Conservation (phyloP, 2,888 invertebrate genomes). For the Cataglyphis rosenhaueri region DNA sequence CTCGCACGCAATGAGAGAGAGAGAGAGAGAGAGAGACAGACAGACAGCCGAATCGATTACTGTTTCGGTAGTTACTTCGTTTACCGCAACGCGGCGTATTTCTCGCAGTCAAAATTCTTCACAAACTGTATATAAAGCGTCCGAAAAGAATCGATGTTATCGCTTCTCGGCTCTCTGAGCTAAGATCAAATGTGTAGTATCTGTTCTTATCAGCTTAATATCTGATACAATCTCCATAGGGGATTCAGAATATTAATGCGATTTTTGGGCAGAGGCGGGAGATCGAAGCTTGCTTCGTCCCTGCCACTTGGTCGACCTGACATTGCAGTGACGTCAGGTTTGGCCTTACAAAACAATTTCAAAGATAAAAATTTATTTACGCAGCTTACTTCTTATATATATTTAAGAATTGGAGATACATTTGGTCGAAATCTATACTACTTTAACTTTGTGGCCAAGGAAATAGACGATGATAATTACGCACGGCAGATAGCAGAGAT, state of each 20-base stretch:
- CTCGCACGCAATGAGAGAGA: neutral
- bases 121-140: neutral
- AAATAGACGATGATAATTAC: too few relatives aligned
- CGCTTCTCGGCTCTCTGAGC: slow-evolving; percentile 49
- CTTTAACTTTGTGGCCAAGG: too few relatives aligned
- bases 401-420: neutral
- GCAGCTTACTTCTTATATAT: neutral
- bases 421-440: neutral
- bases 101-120: neutral
- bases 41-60: neutral
- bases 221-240: slow-evolving; percentile 46
- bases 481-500: too few relatives aligned
- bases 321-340: neutral
- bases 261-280: neutral
- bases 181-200: slow-evolving; percentile 50
- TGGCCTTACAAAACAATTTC: neutral
- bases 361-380: neutral
- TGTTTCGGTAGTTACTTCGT: neutral
- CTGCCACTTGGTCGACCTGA: neutral
- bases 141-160: fast-evolving
- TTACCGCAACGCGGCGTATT: neutral
- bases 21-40: too few relatives aligned
- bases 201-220: slow-evolving; percentile 56
- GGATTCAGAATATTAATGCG: slow-evolving; percentile 37
- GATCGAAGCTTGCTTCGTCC: neutral